Conservation (phyloP, 2,888 invertebrate genomes). For the Lochmaea capreae region DNA sequence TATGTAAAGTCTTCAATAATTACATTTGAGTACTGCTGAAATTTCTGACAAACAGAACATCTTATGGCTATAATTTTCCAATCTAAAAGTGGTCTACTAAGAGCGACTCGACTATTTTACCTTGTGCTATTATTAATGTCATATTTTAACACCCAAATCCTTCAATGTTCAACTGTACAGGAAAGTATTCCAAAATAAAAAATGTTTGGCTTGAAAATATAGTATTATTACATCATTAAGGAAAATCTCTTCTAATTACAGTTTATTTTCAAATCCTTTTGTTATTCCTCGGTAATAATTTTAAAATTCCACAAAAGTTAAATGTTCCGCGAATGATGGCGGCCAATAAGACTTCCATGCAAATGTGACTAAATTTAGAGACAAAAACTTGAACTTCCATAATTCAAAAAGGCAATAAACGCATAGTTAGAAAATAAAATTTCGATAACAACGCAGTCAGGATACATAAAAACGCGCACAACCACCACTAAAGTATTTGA, state of each 20-base stretch:
- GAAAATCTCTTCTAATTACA: background rate
- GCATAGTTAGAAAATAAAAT: constrained; percentile 34
- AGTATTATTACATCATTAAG: background rate
- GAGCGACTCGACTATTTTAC: too few relatives aligned
- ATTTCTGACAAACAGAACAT: too few relatives aligned
- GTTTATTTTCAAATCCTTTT: background rate
- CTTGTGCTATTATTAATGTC: too few relatives aligned
- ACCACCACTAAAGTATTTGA: constrained; percentile 44
- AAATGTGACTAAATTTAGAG: constrained; percentile 33
- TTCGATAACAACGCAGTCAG: constrained; percentile 34
- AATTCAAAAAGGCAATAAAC: constrained; percentile 38
- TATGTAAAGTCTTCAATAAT: too few relatives aligned
- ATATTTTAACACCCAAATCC: too few relatives aligned
- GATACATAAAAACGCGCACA: constrained; percentile 43
- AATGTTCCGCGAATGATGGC: constrained; percentile 43
- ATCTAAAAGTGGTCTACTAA: too few relatives aligned
- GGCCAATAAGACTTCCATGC: constrained; percentile 40
- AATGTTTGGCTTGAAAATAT: background rate
- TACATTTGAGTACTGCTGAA: too few relatives aligned
- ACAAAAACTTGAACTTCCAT: constrained; percentile 29
- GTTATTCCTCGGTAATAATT: background rate
- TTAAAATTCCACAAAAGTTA: constrained; percentile 24
- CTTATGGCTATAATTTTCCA: too few relatives aligned
- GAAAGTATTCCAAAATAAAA: too few relatives aligned
- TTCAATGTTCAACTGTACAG: too few relatives aligned